Percentiles rank a stretch among this genome's conserved stretches.
Conservation (phyloP, 2,888 invertebrate genomes). For the Orchestes rusci region DNA sequence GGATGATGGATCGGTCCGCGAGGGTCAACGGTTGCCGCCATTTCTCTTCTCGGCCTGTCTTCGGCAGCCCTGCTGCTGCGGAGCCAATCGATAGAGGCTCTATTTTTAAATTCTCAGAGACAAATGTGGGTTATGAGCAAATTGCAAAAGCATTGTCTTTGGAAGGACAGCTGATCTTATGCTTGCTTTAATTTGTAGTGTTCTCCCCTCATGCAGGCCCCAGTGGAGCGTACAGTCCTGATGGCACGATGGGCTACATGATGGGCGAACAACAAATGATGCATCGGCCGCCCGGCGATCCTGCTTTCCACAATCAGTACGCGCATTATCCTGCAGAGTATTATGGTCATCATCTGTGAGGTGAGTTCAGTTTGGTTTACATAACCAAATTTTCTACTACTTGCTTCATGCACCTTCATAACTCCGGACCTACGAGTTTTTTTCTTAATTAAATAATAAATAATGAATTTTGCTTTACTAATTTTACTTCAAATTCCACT, state of each 20-base stretch:
- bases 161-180: conserved; percentile 47
- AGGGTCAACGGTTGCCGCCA: conserved; percentile 56
- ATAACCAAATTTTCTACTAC: too few relatives aligned
- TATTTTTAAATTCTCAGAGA: too few relatives aligned
- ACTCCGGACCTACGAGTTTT: not conserved
- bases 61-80: too few relatives aligned
- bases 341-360: conserved; percentile 87
- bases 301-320: conserved; percentile 91
- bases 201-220: conserved; percentile 92
- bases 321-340: conserved; percentile 88
- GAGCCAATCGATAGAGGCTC: too few relatives aligned
- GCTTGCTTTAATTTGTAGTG: conserved; percentile 63
- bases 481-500: too few relatives aligned
- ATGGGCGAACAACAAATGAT: conserved; percentile 98
- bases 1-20: conserved; percentile 50
- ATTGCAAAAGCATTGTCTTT: not conserved
- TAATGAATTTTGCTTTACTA: not conserved
- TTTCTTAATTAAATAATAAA: not conserved
- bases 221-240: conserved; percentile 93
- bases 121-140: too few relatives aligned
- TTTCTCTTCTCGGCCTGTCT: conserved; percentile 56
- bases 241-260: conserved; percentile 94
- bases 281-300: conserved; percentile 90
- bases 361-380: too few relatives aligned
- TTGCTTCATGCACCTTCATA: not conserved